Evolutionary conservation across 2,113 vertebrate genomes (phyloP).

Genomic region (Larimichthys crocea): DNA sequence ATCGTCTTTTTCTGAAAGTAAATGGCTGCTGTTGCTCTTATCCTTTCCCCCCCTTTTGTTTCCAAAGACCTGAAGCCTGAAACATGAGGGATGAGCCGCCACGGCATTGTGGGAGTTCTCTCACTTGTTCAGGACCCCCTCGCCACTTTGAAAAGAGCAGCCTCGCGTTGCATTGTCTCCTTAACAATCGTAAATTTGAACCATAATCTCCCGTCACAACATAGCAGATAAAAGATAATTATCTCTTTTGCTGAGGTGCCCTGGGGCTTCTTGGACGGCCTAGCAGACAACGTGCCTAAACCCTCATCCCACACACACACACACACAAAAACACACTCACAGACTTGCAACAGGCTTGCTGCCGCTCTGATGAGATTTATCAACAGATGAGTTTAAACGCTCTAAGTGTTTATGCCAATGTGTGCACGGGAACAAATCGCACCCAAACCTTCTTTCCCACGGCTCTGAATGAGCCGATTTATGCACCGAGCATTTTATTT

Average conservation of each 20-base stretch:
- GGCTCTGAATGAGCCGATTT: conserved; percentile 12
- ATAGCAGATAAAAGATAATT: conserved; percentile 87
- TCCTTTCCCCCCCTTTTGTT: conserved; percentile 45
- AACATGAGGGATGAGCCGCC: conserved; percentile 70
- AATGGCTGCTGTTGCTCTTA: conserved; percentile 43
- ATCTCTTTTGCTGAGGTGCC: conserved; percentile 84
- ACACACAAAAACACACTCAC: conserved; percentile 54
- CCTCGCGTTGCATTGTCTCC: conserved; percentile 81
- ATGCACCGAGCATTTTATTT: neutral
- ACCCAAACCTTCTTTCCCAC: neutral
- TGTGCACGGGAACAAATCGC: neutral
- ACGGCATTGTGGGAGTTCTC: conserved; percentile 78
- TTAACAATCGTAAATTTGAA: conserved; percentile 87
- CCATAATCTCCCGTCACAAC: conserved; percentile 87
- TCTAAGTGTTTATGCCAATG: conserved; percentile 22
- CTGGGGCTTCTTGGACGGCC: conserved; percentile 80
- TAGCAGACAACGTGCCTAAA: conserved; percentile 78
- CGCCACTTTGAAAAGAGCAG: conserved; percentile 76
- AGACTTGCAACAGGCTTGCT: conserved; percentile 45
- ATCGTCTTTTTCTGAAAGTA: conserved; percentile 26
- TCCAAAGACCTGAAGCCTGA: conserved; percentile 67
- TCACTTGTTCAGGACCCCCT: conserved; percentile 72
- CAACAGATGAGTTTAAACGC: conserved; percentile 33
- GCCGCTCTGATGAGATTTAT: conserved; percentile 21
- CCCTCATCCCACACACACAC: conserved; percentile 52